Base-by-base conservation (phyloP, 2,797 vertebrate species). In the Synaphobranchus kaupii region DNA sequence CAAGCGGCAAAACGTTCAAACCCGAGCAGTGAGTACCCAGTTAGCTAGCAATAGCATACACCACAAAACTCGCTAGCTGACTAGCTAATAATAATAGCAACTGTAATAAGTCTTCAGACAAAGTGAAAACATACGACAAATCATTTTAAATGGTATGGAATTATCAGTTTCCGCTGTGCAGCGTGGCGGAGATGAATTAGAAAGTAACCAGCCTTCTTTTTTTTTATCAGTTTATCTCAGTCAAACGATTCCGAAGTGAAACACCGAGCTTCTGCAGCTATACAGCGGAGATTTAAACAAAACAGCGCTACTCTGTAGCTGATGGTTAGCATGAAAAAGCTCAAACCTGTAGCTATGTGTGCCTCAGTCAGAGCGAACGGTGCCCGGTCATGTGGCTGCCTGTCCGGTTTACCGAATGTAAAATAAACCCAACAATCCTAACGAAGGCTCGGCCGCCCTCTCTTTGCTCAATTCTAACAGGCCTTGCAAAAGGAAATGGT, bases 401-500 rank as follows among this genome's bases (percentile, higher is more conserved):
- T 58, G 50, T 83, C 52, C 78, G 50, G 31, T 56, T 83, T 34
- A 56, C 12, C 13, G 28, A 56, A 12, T n/a, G 52, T 56, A 58
- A 83, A 83, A 83, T 56, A 31, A 83, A 83, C 47, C 15, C 17
- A 10, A 31, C 50, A 31, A 83, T 83, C 50, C 82, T 39, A 83
- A 56, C n/a, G 50, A 54, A 83, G 15, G n/a, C 54, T 7, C 50
- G 52, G 50, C 31, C 50, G 82, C 17, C 5, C 80, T 50, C 6
- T 58, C 52, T 58, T 56, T 22, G 82, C 82, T 31, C 22, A 83
- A 83, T 31, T 34, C 82, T 52, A 13, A 83, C 50, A 83, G 82
- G 82, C 82, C 82, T 83, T 56, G 82, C 82, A 20, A 56, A 56
- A 58, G 82, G 82, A 83, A 83, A 83, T 83, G 50, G 82, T 83